phyloP scores from a whole-genome alignment of 2,797 vertebrate genomes.

The Kryptolebias ocellatus region DNA sequence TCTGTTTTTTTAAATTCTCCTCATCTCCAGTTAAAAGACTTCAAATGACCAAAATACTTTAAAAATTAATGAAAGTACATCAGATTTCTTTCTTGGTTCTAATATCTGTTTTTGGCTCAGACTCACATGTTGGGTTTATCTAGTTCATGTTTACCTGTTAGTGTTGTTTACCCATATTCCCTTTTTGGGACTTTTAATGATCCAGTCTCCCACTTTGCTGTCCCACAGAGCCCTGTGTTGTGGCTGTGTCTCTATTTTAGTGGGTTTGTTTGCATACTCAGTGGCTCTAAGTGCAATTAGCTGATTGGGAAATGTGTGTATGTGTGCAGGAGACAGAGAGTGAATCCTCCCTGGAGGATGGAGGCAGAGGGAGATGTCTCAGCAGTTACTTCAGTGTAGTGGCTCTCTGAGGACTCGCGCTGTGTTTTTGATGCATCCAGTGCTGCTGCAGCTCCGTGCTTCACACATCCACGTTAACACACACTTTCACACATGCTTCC shows the following conservation, averaged over 20 bases:
- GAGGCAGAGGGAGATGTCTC: slow-evolving; percentile 75
- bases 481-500: slow-evolving; percentile 33
- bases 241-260: slow-evolving; percentile 76
- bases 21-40: neutral
- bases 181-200: slow-evolving; percentile 70
- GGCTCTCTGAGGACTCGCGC: slow-evolving; percentile 66
- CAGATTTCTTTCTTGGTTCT: slow-evolving; percentile 3
- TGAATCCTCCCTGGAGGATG: slow-evolving; percentile 54
- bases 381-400: slow-evolving; percentile 73
- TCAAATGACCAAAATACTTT: neutral
- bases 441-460: slow-evolving; percentile 70
- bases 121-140: slow-evolving; percentile 38
- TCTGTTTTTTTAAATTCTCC: neutral
- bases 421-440: slow-evolving; percentile 73
- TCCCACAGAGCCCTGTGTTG: slow-evolving; percentile 65
- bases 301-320: slow-evolving; percentile 61
- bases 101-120: slow-evolving; percentile 17
- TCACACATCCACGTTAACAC: slow-evolving; percentile 41
- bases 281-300: slow-evolving; percentile 77
- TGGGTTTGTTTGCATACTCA: slow-evolving; percentile 78
- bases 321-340: slow-evolving; percentile 30
- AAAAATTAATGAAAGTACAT: neutral
- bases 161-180: slow-evolving; percentile 69
- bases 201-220: slow-evolving; percentile 63
- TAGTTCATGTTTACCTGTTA: slow-evolving; percentile 69